Conservation (phyloP, 2,797 vertebrate genomes). For the Spea hammondii region DNA sequence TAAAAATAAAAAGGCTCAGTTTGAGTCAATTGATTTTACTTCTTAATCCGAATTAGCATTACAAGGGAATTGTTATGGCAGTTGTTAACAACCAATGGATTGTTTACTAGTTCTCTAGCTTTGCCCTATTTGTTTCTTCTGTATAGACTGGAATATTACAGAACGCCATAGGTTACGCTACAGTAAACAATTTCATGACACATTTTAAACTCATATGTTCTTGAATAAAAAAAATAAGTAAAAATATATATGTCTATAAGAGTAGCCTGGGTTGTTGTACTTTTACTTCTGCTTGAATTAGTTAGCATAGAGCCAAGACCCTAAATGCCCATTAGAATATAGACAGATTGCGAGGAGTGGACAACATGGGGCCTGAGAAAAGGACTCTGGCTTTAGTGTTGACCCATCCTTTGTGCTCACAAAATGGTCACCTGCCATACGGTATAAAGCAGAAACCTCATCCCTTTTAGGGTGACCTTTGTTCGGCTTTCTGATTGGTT, state of each 20-base stretch:
- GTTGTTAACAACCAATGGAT: constrained; percentile 70
- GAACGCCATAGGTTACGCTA: not conserved
- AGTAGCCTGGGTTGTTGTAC: constrained; percentile 49
- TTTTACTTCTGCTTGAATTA: constrained; percentile 76
- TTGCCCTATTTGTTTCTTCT: not conserved
- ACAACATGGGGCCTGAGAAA: constrained; percentile 75
- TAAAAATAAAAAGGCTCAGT: constrained; percentile 45
- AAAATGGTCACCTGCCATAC: constrained; percentile 76
- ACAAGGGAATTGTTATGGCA: constrained; percentile 70
- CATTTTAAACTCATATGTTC: not conserved
- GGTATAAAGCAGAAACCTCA: constrained; percentile 59
- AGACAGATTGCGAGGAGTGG: constrained; percentile 77
- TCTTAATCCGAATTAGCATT: constrained; percentile 74
- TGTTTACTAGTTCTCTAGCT: constrained; percentile 60
- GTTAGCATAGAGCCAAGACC: constrained; percentile 70
- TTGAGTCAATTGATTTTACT: constrained; percentile 68
- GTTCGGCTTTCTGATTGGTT: constrained; percentile 61
- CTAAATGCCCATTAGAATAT: constrained; percentile 75
- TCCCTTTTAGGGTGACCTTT: constrained; percentile 59
- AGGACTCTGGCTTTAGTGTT: constrained; percentile 64
- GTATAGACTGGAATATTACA: not conserved
- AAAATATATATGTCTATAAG: constrained; percentile 50
- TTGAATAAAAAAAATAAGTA: not conserved
- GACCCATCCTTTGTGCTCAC: constrained; percentile 73
- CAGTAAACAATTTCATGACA: not conserved